phyloP scores from a whole-genome alignment of 2,888 invertebrate species.

The Biston betularia region DNA sequence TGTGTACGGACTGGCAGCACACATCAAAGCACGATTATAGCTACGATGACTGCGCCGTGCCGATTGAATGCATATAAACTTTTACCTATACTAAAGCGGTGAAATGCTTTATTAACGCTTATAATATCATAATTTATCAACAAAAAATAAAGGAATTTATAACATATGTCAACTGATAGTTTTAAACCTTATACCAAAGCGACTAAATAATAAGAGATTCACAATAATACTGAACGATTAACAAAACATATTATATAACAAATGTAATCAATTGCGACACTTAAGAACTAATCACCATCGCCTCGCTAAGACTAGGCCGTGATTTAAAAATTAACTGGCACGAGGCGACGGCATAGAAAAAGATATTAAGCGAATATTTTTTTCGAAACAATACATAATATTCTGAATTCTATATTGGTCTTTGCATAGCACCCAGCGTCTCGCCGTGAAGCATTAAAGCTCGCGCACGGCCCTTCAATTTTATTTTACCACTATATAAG shows the following conservation, averaged over 20 bases:
- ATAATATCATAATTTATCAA: constrained; percentile 17
- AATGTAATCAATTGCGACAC: constrained; percentile 3
- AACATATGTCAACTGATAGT: constrained; percentile 27
- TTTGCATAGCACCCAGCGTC: constrained; percentile 75
- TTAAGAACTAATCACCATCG: constrained; percentile 27
- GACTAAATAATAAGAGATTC: not conserved
- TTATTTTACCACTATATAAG: constrained; percentile 53
- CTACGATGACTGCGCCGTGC: not conserved
- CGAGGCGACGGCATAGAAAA: constrained; percentile 26
- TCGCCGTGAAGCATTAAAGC: constrained; percentile 17
- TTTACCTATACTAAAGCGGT: constrained; percentile 38
- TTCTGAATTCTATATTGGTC: constrained; percentile 72
- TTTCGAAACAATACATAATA: constrained; percentile 46
- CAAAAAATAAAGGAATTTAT: constrained; percentile 14
- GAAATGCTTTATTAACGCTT: constrained; percentile 28
- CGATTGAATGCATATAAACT: constrained; percentile 14
- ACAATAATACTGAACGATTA: not conserved
- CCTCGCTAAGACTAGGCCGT: constrained; percentile 33
- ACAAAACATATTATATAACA: constrained; percentile 10
- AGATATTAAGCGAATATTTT: constrained; percentile 27
- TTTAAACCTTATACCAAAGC: not conserved
- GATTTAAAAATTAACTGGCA: constrained; percentile 18
- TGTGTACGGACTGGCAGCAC: not conserved
- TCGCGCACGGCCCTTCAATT: constrained; percentile 47
- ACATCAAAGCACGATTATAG: constrained; percentile 15